Base-by-base conservation (phyloP, 2,797 vertebrate genomes). In the Emys orbicularis region DNA sequence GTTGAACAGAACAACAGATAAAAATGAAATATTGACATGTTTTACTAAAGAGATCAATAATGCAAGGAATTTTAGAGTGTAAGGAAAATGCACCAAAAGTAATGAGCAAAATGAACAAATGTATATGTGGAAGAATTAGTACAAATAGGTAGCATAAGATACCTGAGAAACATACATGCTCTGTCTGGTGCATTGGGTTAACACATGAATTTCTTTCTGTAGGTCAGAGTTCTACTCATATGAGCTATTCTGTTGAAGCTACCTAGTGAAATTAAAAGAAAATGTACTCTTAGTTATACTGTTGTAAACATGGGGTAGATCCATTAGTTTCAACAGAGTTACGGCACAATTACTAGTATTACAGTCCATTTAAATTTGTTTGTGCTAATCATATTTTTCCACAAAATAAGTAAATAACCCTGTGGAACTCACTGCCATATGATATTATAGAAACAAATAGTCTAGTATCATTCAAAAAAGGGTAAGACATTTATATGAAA, bases 401-500 rank as follows among this genome's bases (percentile, higher is more conserved):
- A 41, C 25, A 84, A 37, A 83, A 81, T 16, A 1, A 8, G 6
- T 49, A 91, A 65, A 47, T 86, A 52, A 16, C 34, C 31, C n/a
- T 50, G 7, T 65, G 65, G 61, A 84, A 50, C 1, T 27, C 82
- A 7, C 5, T 57, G 59, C 90, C 25, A 13, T 19, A 44, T 52
- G 10, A 54, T 76, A 10, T 68, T 79, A 81, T 18, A 37, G 68
- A 83, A 3, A 6, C n/a, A 53, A 91, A 79, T 29, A 27, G 44
- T 54, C 1, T 4, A 54, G 65, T 6, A 31, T 9, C 7, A 7
- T 86, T 90, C 5, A 83, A 19, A 87, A 83, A 79, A 50, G 15
- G 57, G 2, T 25, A 6, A 53, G 8, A 34, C 0, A 21, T 31
- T 21, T 47, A 0, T 37, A 8, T 18, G 1, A 5, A 52, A 2